phyloP scores from a whole-genome alignment of 2,113 vertebrate species.

The Gallinago media region DNA sequence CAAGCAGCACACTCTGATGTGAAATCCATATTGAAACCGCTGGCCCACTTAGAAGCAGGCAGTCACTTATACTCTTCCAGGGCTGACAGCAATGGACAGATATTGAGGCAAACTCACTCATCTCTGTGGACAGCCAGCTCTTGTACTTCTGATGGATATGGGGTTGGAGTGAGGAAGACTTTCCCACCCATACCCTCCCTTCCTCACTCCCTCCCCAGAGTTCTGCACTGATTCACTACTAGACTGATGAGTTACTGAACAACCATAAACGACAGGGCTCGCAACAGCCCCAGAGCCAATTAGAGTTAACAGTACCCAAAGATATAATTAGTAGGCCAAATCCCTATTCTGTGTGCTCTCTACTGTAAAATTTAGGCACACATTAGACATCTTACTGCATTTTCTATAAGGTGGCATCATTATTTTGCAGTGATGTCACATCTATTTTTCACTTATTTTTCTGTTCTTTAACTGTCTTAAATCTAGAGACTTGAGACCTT shows the following conservation, averaged over 20 bases:
- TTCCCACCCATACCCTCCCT: not conserved
- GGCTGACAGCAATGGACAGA: not conserved
- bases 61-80: not conserved
- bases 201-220: not conserved
- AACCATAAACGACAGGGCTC: not conserved
- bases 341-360: not conserved
- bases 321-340: not conserved
- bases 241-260: not conserved
- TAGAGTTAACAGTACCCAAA: not conserved
- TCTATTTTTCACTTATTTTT: not conserved
- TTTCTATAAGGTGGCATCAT: not conserved
- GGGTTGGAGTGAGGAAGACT: not conserved
- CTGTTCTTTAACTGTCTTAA: not conserved
- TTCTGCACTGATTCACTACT: not conserved
- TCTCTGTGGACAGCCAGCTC: not conserved
- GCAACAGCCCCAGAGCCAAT: not conserved
- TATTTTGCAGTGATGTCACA: not conserved
- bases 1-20: rapidly evolving
- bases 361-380: not conserved
- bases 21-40: not conserved
- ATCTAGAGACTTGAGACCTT: not conserved
- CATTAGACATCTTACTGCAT: not conserved
- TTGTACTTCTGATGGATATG: not conserved
- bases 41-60: rapidly evolving
- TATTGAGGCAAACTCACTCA: not conserved